phyloP scores from a whole-genome alignment of 2,888 invertebrate species.

The Carterocephalus palaemon region DNA sequence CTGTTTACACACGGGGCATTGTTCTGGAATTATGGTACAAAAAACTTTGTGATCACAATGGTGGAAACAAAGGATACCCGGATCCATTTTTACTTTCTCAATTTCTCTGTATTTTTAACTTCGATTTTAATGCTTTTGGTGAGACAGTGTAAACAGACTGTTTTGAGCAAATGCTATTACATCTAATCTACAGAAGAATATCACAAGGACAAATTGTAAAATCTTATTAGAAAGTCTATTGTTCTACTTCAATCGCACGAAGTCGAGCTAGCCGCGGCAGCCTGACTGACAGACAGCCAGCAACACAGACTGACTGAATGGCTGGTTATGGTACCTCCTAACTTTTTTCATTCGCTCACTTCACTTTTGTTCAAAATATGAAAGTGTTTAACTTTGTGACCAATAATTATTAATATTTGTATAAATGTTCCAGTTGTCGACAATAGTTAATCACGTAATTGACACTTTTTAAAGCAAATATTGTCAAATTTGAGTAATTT shows the following conservation, averaged over 20 bases:
- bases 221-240: constrained; percentile 49
- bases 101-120: constrained; percentile 47
- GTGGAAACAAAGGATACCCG: constrained; percentile 93
- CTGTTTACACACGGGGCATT: constrained; percentile 87
- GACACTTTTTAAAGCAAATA: too few species aligned
- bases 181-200: constrained; percentile 38
- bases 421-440: too few species aligned
- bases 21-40: constrained; percentile 86
- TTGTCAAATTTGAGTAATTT: too few species aligned
- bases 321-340: too few species aligned
- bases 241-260: constrained; percentile 51
- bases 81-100: constrained; percentile 76
- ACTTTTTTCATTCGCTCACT: too few species aligned
- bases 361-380: background rate
- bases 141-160: constrained; percentile 31
- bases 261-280: too few species aligned
- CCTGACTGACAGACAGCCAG: too few species aligned
- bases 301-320: too few species aligned
- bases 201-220: constrained; percentile 51
- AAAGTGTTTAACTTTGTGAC: too few species aligned
- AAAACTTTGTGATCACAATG: constrained; percentile 92
- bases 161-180: constrained; percentile 39
- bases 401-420: too few species aligned
- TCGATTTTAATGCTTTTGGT: constrained; percentile 39
- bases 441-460: too few species aligned